Conservation (phyloP, 2,113 vertebrate species). For the Ascaphus truei region DNA sequence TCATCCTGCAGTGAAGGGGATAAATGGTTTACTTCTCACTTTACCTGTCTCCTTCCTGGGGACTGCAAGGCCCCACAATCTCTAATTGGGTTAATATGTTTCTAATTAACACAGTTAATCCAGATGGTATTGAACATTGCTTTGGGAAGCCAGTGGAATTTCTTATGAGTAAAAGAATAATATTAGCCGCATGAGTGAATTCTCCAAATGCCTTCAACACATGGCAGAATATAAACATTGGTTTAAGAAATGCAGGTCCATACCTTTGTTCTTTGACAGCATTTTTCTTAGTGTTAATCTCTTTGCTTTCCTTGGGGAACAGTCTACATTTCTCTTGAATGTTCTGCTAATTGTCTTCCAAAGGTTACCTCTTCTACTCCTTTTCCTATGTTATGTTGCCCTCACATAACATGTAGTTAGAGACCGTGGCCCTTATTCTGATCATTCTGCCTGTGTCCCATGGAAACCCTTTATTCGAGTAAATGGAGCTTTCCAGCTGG, state of each 20-base stretch:
- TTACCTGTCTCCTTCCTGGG: neutral
- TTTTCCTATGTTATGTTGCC: no score
- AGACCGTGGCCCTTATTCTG: no score
- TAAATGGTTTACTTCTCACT: neutral
- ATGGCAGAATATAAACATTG: conserved; percentile 5
- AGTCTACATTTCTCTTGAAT: no score
- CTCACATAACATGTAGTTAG: no score
- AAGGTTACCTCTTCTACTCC: no score
- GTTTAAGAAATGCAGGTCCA: neutral
- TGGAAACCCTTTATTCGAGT: no score
- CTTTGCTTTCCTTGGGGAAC: no score
- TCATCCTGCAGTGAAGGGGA: neutral
- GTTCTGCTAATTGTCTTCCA: no score
- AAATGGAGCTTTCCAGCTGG: no score
- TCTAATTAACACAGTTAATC: conserved; percentile 2
- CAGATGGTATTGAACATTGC: neutral
- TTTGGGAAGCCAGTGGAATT: neutral
- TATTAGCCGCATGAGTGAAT: neutral
- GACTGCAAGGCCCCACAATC: neutral
- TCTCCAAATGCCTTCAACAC: neutral
- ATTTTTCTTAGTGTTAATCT: no score
- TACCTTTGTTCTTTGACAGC: no score
- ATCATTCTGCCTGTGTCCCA: no score
- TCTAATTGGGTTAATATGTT: neutral
- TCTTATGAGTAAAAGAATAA: neutral